Conservation (phyloP, 2,113 vertebrate species). For the Pelobates fuscus region DNA sequence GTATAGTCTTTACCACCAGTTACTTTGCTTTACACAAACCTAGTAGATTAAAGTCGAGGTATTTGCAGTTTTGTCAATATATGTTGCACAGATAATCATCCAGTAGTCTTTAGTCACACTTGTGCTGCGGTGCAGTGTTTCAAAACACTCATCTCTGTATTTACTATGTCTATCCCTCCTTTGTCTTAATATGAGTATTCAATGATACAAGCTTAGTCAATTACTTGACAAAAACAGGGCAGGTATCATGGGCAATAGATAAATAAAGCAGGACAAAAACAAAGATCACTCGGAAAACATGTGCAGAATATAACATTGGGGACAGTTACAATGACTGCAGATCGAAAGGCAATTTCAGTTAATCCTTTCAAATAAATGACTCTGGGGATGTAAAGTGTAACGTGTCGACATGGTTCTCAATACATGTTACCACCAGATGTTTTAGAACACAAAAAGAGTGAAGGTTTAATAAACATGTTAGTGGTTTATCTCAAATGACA, state of each 20-base stretch:
- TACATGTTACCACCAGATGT: not conserved
- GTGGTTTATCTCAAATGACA: not conserved
- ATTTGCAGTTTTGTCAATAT: not conserved
- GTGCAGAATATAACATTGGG: not conserved
- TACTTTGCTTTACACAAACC: not conserved
- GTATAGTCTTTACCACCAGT: not conserved
- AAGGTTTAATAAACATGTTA: not conserved
- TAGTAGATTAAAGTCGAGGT: not conserved
- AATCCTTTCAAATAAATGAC: not conserved
- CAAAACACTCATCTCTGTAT: no score
- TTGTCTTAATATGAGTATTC: not conserved
- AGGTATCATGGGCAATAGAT: not conserved
- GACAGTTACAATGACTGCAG: not conserved
- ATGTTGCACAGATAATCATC: not conserved
- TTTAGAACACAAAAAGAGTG: not conserved
- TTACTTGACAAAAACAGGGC: not conserved
- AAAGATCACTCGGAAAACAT: not conserved
- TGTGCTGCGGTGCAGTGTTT: not conserved
- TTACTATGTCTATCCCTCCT: no score
- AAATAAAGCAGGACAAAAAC: not conserved
- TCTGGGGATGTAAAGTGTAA: not conserved
- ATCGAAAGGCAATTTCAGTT: constrained; percentile 9
- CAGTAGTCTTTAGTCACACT: not conserved
- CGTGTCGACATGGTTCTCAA: not conserved
- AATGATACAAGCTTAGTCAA: not conserved